phyloP scores from a whole-genome alignment of 92 coral and sea anemone species.

The Siderastrea siderea region DNA sequence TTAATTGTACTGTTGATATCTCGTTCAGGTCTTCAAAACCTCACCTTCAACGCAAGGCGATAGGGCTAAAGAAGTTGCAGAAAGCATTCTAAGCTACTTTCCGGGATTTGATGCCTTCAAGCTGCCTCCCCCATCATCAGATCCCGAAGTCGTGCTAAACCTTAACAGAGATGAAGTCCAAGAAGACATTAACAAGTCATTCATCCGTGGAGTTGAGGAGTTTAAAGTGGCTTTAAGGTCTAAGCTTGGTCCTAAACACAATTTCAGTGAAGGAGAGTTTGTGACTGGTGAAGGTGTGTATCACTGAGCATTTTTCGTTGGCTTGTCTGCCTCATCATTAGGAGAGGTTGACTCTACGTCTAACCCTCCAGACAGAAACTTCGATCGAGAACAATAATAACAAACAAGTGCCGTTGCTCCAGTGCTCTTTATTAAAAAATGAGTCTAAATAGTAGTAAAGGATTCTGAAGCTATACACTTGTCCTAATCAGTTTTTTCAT shows the following conservation, averaged over 20 bases:
- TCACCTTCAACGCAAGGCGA: conserved; percentile 14
- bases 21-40: conserved; percentile 29
- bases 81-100: conserved; percentile 80
- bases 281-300: conserved; percentile 79
- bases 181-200: conserved; percentile 38
- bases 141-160: conserved; percentile 60
- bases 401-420: no score
- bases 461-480: no score
- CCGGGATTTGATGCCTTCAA: conserved; percentile 90
- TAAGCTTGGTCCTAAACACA: conserved; percentile 62
- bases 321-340: not conserved
- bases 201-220: conserved; percentile 56
- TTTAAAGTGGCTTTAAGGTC: conserved; percentile 43
- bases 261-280: conserved; percentile 59
- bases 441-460: no score
- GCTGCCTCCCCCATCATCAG: conserved; percentile 85
- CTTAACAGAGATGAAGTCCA: conserved; percentile 50
- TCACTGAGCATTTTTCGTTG: not conserved
- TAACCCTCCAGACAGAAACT: no score
- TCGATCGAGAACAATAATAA: no score
- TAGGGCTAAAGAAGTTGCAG: conserved; percentile 74
- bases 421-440: no score
- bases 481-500: no score
- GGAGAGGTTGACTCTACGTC: not conserved
- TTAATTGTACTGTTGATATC: not conserved